A percentile compares a stretch with the other conserved stretches of the same genome.
Evolutionary conservation across 2,888 invertebrate genomes (phyloP).

Genomic region (Periphyllus acericola): DNA sequence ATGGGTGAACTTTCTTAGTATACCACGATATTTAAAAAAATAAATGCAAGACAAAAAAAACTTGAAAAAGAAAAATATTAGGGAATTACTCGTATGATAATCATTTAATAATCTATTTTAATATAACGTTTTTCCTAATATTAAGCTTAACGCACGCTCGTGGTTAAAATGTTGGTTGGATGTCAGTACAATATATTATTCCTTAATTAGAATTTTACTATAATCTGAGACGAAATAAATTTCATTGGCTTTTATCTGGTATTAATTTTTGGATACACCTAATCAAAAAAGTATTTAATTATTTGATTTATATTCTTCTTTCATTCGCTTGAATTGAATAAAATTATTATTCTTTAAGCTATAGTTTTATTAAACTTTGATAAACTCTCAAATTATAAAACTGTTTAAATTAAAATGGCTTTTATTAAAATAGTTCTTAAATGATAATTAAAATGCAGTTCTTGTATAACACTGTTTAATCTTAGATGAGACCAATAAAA

Average conservation of each 20-base stretch:
- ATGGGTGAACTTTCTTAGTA: too few species aligned
- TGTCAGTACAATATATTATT: background rate
- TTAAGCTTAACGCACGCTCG: too few species aligned
- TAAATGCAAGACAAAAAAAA: too few species aligned
- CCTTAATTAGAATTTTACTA: conserved; percentile 1
- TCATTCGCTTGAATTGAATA: background rate
- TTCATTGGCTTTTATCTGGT: background rate
- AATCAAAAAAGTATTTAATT: conserved; percentile 32
- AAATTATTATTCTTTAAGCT: conserved; percentile 31
- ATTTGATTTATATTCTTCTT: conserved; percentile 35
- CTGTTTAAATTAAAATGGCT: conserved; percentile 20
- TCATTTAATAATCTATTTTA: too few species aligned
- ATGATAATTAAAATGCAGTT: conserved; percentile 59
- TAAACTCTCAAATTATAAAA: conserved; percentile 41
- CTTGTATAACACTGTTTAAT: conserved; percentile 52
- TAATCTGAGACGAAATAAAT: conserved; percentile 29
- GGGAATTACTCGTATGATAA: too few species aligned
- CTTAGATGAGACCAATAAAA: conserved; percentile 27
- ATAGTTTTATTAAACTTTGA: conserved; percentile 36
- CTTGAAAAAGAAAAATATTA: too few species aligned
- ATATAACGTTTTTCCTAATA: too few species aligned
- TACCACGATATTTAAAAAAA: too few species aligned
- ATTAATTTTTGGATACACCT: background rate
- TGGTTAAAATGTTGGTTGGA: background rate
- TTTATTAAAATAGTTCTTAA: conserved; percentile 41